Evolutionary conservation across 2,888 invertebrate species (phyloP).

Genomic region (Leucoma salicis): DNA sequence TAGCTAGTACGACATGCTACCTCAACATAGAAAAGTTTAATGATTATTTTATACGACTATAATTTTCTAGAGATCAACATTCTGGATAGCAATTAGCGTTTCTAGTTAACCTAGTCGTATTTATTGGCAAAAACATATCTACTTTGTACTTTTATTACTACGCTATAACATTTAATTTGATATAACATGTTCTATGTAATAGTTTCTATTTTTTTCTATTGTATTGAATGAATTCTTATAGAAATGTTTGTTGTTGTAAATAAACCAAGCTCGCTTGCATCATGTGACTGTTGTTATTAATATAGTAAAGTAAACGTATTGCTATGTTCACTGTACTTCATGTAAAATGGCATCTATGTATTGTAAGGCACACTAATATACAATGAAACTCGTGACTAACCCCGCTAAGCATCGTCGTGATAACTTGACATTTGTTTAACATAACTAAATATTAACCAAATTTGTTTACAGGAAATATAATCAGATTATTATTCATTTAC

Average conservation of each 20-base stretch:
- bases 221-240: constrained; percentile 49
- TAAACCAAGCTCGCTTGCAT: constrained; percentile 79
- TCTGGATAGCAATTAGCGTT: constrained; percentile 49
- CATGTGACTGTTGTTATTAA: constrained; percentile 79
- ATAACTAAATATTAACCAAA: constrained; percentile 33
- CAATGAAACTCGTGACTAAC: constrained; percentile 73
- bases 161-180: constrained; percentile 38
- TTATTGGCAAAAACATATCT: constrained; percentile 77
- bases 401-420: constrained; percentile 67
- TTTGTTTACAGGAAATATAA: constrained; percentile 36
- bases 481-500: constrained; percentile 17
- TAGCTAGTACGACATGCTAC: constrained; percentile 24
- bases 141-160: constrained; percentile 38
- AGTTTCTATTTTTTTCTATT: constrained; percentile 42
- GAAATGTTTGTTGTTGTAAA: constrained; percentile 65
- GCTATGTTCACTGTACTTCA: constrained; percentile 60
- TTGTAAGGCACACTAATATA: constrained; percentile 71
- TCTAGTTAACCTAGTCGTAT: constrained; percentile 42
- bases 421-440: constrained; percentile 53
- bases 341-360: constrained; percentile 65
- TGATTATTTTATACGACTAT: constrained; percentile 19
- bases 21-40: constrained; percentile 17
- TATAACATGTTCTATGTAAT: constrained; percentile 40
- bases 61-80: constrained; percentile 51
- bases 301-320: constrained; percentile 49